Conservation (phyloP, 2,113 vertebrate species). For the Ursus arctos region DNA sequence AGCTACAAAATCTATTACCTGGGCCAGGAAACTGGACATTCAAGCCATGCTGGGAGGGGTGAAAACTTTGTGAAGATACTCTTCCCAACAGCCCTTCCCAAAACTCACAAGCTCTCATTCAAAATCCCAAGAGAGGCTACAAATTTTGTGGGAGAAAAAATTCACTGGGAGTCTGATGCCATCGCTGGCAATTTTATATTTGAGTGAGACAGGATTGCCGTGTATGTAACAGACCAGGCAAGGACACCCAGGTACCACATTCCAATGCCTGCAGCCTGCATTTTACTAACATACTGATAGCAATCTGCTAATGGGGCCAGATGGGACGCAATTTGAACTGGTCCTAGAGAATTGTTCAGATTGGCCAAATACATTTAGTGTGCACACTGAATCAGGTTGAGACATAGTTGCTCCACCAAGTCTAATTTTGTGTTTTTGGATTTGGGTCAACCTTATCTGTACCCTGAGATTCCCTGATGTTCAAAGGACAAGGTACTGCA, state of each 20-base stretch:
- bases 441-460: background rate
- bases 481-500: background rate
- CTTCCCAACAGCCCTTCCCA: background rate
- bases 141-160: background rate
- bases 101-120: background rate
- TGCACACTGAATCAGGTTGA: background rate
- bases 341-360: background rate
- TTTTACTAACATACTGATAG: background rate
- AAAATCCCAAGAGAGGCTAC: background rate
- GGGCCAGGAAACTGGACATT: background rate
- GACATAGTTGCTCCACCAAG: background rate
- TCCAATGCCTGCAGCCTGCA: background rate
- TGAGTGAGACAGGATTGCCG: background rate
- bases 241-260: background rate
- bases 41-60: background rate
- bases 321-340: background rate
- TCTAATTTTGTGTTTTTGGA: background rate
- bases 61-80: background rate
- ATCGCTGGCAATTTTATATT: background rate
- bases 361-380: background rate
- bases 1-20: background rate
- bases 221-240: background rate
- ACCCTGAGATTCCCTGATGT: background rate
- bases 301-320: background rate
- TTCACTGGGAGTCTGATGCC: background rate